phyloP scores from a whole-genome alignment of 2,888 invertebrate genomes.

The Nephrotoma guestfalica region DNA sequence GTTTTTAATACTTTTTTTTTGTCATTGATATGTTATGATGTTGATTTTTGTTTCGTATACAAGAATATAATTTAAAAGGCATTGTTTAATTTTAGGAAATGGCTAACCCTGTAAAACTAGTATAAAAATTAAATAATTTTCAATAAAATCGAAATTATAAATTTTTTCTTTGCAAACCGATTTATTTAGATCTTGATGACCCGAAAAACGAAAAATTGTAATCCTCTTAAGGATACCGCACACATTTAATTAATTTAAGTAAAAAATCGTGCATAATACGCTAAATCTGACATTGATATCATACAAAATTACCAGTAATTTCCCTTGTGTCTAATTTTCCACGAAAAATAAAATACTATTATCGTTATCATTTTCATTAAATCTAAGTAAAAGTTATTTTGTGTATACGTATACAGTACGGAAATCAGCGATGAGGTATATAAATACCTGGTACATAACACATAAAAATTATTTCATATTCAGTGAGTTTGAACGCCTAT shows the following conservation, averaged over 20 bases:
- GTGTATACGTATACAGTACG: neutral
- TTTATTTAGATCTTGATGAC: neutral
- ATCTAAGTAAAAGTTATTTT: neutral
- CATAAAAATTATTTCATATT: neutral
- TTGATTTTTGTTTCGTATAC: neutral
- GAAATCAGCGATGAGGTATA: neutral
- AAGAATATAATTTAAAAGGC: neutral
- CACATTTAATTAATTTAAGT: neutral
- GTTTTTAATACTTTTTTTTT: neutral
- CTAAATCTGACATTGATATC: neutral
- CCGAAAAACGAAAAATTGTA: neutral
- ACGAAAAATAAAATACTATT: neutral
- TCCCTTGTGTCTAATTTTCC: neutral
- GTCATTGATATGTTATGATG: neutral
- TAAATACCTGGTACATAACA: neutral
- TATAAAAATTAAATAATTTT: neutral
- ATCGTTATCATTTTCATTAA: neutral
- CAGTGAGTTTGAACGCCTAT: neutral
- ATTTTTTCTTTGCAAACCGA: neutral
- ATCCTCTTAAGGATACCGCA: neutral
- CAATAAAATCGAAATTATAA: neutral
- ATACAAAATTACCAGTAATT: neutral
- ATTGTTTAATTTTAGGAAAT: neutral
- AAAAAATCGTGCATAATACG: neutral
- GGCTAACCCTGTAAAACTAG: neutral